Percentiles rank a stretch among this genome's conserved stretches.
phyloP scores from a whole-genome alignment of 2,888 invertebrate species.

The Drosophila neotestacea region DNA sequence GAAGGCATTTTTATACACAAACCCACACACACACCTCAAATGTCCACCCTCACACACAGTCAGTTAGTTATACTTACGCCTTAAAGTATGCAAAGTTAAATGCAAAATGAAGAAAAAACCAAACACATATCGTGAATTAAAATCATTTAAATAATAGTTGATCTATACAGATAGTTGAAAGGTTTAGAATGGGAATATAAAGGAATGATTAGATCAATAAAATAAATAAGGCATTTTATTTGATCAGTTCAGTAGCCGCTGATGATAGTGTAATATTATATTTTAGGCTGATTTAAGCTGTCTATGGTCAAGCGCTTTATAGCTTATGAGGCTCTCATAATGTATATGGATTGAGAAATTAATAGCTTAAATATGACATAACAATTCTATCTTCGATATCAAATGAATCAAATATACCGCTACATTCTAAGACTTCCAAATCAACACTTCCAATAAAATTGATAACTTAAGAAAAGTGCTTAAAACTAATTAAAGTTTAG shows the following conservation, averaged over 20 bases:
- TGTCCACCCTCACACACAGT: neutral
- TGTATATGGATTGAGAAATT: slow-evolving; percentile 13
- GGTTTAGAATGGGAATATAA: slow-evolving; percentile 1
- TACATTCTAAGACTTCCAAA: slow-evolving; percentile 18
- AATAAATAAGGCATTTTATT: neutral
- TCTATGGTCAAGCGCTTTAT: slow-evolving; percentile 40
- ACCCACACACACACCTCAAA: slow-evolving; percentile 11
- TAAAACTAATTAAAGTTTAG: neutral
- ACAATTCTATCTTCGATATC: neutral
- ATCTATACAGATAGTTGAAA: neutral
- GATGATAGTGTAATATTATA: slow-evolving; percentile 18
- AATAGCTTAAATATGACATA: slow-evolving; percentile 16
- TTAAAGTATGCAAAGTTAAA: slow-evolving; percentile 61
- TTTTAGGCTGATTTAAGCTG: neutral
- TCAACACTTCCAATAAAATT: slow-evolving; percentile 13
- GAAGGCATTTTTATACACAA: slow-evolving; percentile 38
- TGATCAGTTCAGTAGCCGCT: neutral
- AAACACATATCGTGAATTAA: slow-evolving; percentile 67
- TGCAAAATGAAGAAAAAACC: slow-evolving; percentile 44
- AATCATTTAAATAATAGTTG: slow-evolving; percentile 51
- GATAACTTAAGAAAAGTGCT: neutral
- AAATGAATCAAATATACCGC: neutral
- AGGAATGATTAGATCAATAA: neutral
- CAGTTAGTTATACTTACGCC: slow-evolving; percentile 51
- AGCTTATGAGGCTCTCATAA: slow-evolving; percentile 17